Conservation (phyloP, 2,113 vertebrate species). For the Corythornis vintsioides region DNA sequence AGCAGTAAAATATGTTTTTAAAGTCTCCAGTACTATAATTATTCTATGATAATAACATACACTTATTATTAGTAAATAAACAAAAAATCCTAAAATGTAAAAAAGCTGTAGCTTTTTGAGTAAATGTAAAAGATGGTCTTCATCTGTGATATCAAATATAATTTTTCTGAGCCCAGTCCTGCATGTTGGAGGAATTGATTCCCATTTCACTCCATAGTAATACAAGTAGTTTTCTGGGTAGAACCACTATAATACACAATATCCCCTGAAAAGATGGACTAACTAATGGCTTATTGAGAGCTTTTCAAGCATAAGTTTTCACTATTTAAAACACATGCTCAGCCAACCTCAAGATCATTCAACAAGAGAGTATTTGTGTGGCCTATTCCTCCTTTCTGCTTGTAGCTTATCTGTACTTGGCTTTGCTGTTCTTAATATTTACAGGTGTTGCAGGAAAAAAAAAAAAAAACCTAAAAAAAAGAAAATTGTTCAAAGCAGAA, state of each 20-base stretch:
- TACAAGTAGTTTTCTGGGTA: background rate
- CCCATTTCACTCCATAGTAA: background rate
- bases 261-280: background rate
- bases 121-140: background rate
- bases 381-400: background rate
- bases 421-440: background rate
- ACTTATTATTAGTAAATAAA: background rate
- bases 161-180: background rate
- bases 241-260: background rate
- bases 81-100: background rate
- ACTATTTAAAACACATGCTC: background rate
- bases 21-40: background rate
- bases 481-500: background rate
- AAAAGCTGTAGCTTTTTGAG: background rate
- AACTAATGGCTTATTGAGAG: background rate
- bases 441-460: background rate
- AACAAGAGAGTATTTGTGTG: background rate
- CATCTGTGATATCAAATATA: background rate
- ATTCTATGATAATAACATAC: background rate
- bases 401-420: background rate
- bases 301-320: background rate
- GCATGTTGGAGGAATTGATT: background rate
- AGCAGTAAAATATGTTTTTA: background rate
- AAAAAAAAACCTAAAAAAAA: background rate
- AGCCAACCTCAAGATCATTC: background rate